Conservation (phyloP, 2,888 invertebrate species). For the Dastarcus helophoroides region DNA sequence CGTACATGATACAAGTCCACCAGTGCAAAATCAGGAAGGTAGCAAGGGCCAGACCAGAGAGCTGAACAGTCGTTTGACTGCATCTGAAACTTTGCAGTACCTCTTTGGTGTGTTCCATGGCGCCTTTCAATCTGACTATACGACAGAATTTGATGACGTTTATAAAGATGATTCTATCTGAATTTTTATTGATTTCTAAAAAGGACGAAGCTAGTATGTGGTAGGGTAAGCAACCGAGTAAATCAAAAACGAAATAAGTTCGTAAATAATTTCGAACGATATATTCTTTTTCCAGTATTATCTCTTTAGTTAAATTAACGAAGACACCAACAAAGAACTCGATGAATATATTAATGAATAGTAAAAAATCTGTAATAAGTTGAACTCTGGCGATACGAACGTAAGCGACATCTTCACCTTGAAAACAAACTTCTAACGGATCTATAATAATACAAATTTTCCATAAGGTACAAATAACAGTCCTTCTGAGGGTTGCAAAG, state of each 20-base stretch:
- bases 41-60: constrained; percentile 12
- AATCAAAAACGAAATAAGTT: constrained; percentile 17
- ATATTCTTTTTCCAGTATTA: constrained; percentile 14
- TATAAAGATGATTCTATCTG: neutral
- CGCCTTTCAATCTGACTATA: constrained; percentile 8
- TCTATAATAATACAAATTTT: constrained; percentile 7
- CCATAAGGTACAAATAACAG: constrained; percentile 7
- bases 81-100: constrained; percentile 6
- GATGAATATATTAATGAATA: constrained; percentile 10
- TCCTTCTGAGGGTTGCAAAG: constrained; percentile 6
- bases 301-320: constrained; percentile 12
- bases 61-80: constrained; percentile 7
- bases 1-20: constrained; percentile 16
- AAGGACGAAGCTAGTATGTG: constrained; percentile 3
- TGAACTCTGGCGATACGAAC: neutral
- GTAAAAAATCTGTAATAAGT: constrained; percentile 4
- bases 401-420: neutral
- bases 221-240: constrained; percentile 7
- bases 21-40: constrained; percentile 14
- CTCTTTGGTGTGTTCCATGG: constrained; percentile 6
- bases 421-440: constrained; percentile 7
- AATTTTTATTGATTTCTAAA: neutral
- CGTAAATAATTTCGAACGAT: constrained; percentile 13
- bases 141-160: constrained; percentile 7
- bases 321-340: constrained; percentile 16